Base-by-base conservation (phyloP, 2,113 vertebrate genomes). In the Apteryx owenii region DNA sequence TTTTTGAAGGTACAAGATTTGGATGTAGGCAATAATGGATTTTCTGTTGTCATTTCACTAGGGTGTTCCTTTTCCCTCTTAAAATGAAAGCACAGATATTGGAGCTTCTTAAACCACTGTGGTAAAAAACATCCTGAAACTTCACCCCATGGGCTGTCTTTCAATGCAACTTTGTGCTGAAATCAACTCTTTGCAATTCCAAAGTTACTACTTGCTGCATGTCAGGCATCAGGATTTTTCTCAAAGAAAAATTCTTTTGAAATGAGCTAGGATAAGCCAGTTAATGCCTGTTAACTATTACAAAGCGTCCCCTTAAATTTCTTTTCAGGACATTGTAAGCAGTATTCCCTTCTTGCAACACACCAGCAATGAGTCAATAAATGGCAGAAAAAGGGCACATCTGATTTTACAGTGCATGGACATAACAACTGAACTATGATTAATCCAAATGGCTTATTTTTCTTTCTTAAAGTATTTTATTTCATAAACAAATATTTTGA, bases 261-360 rank as follows among this genome's bases (percentile, higher is more conserved):
- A 29, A 62, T 65, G 33, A 72, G 14, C 21, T n/a, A 53, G 36
- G 93, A 75, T 38, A 64, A 87, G 21, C 38, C 7, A 87, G 48
- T 16, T 71, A 42, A 36, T 51, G 25, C 42, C 58, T 77, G 31
- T 77, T 46, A 77, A 33, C 31, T 20, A 46, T 28, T 70, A 80
- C 51, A 84, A 12, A 76, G 14, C 9, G 90, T 48, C 33, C 40
- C 9, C 33, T 56, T 10, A 44, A 36, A 42, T 66, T 72, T 82
- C 2, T 70, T 79, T 50, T 54, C 36, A 42, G 28, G 31, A 20
- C 60, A 31, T 28, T 0, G 0, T 21, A 51, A 0, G 1, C 17
- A 56, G 10, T 28, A 26, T 9, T 48, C 42, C 5, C 23, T 53
- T 65, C 28, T 77, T 72, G 25, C 21, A 88, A 60, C 0, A 1